Evolutionary conservation across 2,888 invertebrate genomes (phyloP), one percentile per base, ranked within the genome.

Genomic region (Orchesella flavescens): DNA sequence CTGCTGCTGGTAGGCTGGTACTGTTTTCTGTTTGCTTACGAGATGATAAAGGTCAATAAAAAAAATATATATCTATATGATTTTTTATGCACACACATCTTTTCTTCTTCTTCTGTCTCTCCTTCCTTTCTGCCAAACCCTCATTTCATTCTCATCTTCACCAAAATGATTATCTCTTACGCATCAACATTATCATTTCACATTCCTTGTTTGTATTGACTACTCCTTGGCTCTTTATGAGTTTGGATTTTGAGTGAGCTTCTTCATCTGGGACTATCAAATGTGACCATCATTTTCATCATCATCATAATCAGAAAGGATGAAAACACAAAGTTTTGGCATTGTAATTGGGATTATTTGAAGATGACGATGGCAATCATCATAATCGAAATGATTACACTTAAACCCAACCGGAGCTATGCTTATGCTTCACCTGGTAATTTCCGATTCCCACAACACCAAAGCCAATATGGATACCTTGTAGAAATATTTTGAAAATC

Each of bases 301-400:
- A 34, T n/a, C n/a, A n/a, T n/a, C n/a, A n/a, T n/a, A n/a, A n/a
- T n/a, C 65, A 15, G 12, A 24, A 19, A 53, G 19, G 44, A 44
- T 66, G 15, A 34, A 34, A 34, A 34, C 34, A 34, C 34, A 34
- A 34, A 34, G 34, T 34, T 68, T 74, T 80, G 80, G 80, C 80
- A 80, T 80, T 73, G 73, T 65, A 44, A 72, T 79, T 79, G 72
- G 72, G 65, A 78, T 78, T 78, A 71, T 69, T 69, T 78, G 61
- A 68, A 21, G 76, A 77, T 61, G 78, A 59, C 24, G 76, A 44
- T 68, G 61, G 57, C 43, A 13, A 21, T 13, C 15, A 75, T 55
- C 17, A 66, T 66, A 63, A 43, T 55, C 10, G 61, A 7, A 23
- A 7, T 44, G 43, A 66, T 44, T 43, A 23, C 5, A 43, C 34